Percentiles rank a stretch among this genome's conserved stretches.
phyloP scores from a whole-genome alignment of 2,113 vertebrate species.

The Silurus meridionalis region DNA sequence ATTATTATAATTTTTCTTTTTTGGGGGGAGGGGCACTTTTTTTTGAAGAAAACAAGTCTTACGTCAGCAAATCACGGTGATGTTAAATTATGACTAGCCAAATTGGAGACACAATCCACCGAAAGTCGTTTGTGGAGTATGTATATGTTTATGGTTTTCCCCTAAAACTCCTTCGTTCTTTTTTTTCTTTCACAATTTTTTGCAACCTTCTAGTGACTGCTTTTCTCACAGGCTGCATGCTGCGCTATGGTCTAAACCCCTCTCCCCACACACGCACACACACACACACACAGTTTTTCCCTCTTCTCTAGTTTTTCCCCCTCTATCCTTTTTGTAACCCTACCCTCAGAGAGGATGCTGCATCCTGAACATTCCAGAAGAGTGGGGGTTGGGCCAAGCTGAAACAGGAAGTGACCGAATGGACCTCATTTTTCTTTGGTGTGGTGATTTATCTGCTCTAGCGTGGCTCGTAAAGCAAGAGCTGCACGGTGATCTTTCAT shows the following conservation, averaged over 20 bases:
- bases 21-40: not conserved
- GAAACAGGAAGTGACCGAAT: constrained; percentile 72
- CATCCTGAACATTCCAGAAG: constrained; percentile 68
- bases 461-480: not conserved
- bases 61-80: constrained; percentile 13
- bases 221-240: constrained; percentile 58
- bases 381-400: constrained; percentile 58
- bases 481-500: not conserved
- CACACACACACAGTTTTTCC: not conserved
- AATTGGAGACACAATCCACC: constrained; percentile 23
- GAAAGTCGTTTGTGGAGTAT: too few relatives aligned
- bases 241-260: constrained; percentile 55
- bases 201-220: constrained; percentile 44
- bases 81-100: not conserved
- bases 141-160: not conserved
- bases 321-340: constrained; percentile 56
- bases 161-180: not conserved
- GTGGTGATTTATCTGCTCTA: constrained; percentile 62
- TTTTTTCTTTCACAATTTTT: constrained; percentile 31
- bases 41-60: not conserved
- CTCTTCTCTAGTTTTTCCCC: not conserved
- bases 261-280: too few relatives aligned
- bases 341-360: constrained; percentile 59
- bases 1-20: too few relatives aligned
- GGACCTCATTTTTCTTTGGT: constrained; percentile 67